phyloP scores from a whole-genome alignment of 1,140 invertebrate genomes.

The Lordiphosa mommai region DNA sequence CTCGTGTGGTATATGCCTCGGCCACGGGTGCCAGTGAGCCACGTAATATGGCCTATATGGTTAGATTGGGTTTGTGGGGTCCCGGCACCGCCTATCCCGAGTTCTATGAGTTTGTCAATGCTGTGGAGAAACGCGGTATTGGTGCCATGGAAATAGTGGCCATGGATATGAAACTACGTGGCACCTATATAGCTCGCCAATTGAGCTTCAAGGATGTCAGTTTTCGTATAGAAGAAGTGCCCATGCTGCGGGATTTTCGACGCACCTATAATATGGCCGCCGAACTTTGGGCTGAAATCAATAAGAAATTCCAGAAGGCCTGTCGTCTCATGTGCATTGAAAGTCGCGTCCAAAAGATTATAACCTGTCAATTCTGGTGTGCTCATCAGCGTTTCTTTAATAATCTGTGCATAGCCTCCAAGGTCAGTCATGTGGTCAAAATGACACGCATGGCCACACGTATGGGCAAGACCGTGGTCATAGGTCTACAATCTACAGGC shows the following conservation, averaged over 20 bases:
- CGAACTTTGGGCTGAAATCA: conserved; percentile 95
- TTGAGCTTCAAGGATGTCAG: conserved; percentile 97
- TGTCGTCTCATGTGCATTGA: conserved; percentile 95
- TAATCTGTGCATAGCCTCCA: conserved; percentile 98
- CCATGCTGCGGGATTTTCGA: conserved; percentile 90
- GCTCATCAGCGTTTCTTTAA: conserved; percentile 99
- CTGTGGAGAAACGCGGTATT: conserved; percentile 98
- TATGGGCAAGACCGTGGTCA: conserved; percentile 98
- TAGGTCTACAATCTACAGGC: conserved; percentile 98
- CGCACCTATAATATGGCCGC: conserved; percentile 96
- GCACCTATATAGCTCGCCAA: conserved; percentile 99
- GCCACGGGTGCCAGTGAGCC: conserved; percentile 99
- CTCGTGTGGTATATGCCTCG: conserved; percentile 98
- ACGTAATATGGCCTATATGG: conserved; percentile 99
- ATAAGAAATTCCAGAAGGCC: conserved; percentile 96
- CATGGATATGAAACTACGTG: conserved; percentile 99
- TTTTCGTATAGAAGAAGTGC: conserved; percentile 98
- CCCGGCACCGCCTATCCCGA: conserved; percentile 95
- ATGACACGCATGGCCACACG: conserved; percentile 94
- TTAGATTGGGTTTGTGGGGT: conserved; percentile 98
- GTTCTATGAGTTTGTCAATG: conserved; percentile 96
- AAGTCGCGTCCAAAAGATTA: conserved; percentile 93
- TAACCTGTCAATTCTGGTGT: conserved; percentile 99
- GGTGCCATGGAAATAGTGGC: conserved; percentile 99
- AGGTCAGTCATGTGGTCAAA: conserved; percentile 91